phyloP scores from a whole-genome alignment of 2,113 vertebrate species.

The Onychorhynchus coronatus region DNA sequence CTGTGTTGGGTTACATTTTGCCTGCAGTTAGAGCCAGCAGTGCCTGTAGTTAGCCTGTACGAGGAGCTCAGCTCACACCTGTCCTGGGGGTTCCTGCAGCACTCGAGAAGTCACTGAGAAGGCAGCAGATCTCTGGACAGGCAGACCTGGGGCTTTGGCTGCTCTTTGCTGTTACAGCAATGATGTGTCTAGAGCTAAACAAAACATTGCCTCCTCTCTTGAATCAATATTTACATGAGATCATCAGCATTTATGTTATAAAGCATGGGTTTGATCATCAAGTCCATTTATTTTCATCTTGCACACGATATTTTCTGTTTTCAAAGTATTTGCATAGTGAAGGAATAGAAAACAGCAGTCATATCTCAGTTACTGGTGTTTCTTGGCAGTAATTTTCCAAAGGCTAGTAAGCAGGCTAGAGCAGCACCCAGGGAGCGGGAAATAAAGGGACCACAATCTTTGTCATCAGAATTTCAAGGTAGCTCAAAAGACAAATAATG shows the following conservation, averaged over 20 bases:
- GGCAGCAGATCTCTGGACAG: not conserved
- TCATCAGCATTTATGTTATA: not conserved
- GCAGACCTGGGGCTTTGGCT: not conserved
- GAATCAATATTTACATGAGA: not conserved
- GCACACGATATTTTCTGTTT: not conserved
- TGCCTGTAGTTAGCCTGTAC: not conserved
- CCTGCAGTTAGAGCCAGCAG: not conserved
- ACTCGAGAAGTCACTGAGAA: not conserved
- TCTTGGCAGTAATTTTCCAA: not conserved
- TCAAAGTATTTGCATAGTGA: not conserved
- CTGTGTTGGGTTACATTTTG: not conserved
- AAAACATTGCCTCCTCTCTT: not conserved
- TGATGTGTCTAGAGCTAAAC: not conserved
- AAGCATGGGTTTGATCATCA: not conserved
- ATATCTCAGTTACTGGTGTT: not conserved
- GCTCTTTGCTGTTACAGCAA: not conserved
- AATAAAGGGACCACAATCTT: not conserved
- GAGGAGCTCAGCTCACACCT: not conserved
- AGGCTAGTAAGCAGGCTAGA: not conserved
- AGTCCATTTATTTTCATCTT: not conserved
- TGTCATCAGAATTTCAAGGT: not conserved
- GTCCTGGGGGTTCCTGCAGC: not conserved
- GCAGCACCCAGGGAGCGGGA: not conserved
- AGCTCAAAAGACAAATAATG: not conserved
- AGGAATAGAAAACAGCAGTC: not conserved